Base-by-base conservation (phyloP, 2,797 vertebrate genomes). In the Salarias fasciatus region DNA sequence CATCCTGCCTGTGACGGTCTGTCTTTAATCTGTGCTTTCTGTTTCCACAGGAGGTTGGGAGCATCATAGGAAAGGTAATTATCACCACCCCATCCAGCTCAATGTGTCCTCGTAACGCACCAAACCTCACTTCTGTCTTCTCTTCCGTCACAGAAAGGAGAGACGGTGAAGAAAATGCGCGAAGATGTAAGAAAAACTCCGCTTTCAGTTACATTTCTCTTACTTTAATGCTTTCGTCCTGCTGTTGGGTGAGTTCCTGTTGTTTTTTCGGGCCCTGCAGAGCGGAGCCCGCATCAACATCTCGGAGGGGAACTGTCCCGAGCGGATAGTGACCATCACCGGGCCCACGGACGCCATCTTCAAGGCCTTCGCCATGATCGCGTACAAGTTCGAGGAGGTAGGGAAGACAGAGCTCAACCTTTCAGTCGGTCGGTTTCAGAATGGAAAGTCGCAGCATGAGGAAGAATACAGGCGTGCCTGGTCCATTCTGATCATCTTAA, bases 381-480 rank as follows among this genome's bases (percentile, higher is more conserved):
- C 97, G 36, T 98, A 98, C 92, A 99, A 99, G 88, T 98, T 99
- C 54, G 97, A 99, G 81, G 97, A 99, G 96, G 97, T 98, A 83
- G 57, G 28, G 4, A 7, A 24, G n/a, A n/a, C n/a, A n/a, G 24
- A 24, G 18, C 24, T 3, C 3, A 3, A 33, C 4, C 1, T 24
- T 24, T 24, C 2, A 24, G 2, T 24, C 18, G 24, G n/a, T n/a
- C n/a, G n/a, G n/a, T n/a, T n/a, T n/a, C n/a, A n/a, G n/a, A n/a
- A n/a, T n/a, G n/a, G n/a, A n/a, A n/a, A n/a, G n/a, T n/a, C n/a
- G n/a, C n/a, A n/a, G n/a, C n/a, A n/a, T n/a, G n/a, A n/a, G n/a
- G n/a, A n/a, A n/a, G n/a, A n/a, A n/a, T n/a, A n/a, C n/a, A n/a
- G n/a, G n/a, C n/a, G n/a, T n/a, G n/a, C n/a, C n/a, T n/a, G n/a